These are phyloP conservation scores for Rhagium mordax DNA, from an alignment of 2,888 invertebrate species.

Conservation along the genomic window DNA sequence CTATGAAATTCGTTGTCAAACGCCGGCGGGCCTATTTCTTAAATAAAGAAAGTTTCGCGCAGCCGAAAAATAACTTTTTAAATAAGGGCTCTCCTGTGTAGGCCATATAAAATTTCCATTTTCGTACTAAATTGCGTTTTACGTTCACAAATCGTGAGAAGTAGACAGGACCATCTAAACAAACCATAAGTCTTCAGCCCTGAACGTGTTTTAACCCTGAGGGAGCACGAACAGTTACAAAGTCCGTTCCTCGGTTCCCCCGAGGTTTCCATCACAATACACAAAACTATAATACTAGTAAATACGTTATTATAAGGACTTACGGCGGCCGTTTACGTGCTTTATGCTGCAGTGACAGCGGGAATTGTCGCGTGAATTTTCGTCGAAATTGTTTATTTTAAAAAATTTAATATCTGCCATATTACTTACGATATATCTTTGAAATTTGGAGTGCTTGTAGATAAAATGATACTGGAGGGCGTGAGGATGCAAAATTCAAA, in stretches of 20 bases:
- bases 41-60: slow-evolving; percentile 1
- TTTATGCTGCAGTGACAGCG: neutral
- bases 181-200: slow-evolving; percentile 61
- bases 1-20: slow-evolving; percentile 2
- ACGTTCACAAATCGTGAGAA: slow-evolving; percentile 62
- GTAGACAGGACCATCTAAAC: slow-evolving; percentile 63
- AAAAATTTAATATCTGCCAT: too few species aligned
- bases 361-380: too few species aligned
- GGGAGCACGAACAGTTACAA: slow-evolving; percentile 54
- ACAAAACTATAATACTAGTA: slow-evolving; percentile 17
- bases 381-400: too few species aligned
- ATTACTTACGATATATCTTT: too few species aligned
- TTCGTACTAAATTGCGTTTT: slow-evolving; percentile 56
- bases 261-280: slow-evolving; percentile 26
- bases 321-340: neutral
- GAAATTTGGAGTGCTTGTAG: too few species aligned
- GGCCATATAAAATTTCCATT: slow-evolving; percentile 59
- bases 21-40: neutral
- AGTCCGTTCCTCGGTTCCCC: slow-evolving; percentile 38
- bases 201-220: slow-evolving; percentile 52
- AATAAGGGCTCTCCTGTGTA: slow-evolving; percentile 23
- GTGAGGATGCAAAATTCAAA: too few species aligned
- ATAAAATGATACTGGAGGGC: too few species aligned
- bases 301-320: neutral
- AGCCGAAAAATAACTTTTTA: slow-evolving; percentile 7